A percentile compares a stretch with the other conserved stretches of the same genome.
phyloP scores from a whole-genome alignment of 2,888 invertebrate species.

The Chydorus sphaericus region DNA sequence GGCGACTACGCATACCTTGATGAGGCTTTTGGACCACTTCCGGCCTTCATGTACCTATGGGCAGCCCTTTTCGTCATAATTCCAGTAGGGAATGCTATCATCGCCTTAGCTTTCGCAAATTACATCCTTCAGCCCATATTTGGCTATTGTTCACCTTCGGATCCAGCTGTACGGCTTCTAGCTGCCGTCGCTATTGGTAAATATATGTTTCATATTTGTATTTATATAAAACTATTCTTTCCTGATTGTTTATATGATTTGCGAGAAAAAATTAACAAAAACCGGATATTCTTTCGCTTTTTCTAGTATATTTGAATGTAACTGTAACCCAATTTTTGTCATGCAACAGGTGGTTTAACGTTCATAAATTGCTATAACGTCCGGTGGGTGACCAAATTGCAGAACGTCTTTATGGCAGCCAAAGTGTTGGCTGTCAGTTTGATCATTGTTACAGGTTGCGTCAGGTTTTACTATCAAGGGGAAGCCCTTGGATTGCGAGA shows the following conservation, averaged over 20 bases:
- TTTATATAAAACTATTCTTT: background rate
- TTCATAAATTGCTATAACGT: constrained; percentile 32
- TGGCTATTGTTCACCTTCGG: constrained; percentile 26
- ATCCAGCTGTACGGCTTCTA: background rate
- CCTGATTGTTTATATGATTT: background rate
- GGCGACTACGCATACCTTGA: constrained; percentile 39
- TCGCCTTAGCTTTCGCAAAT: constrained; percentile 34
- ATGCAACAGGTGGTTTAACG: constrained; percentile 28
- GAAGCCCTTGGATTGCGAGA: constrained; percentile 22
- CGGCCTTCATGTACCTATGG: constrained; percentile 38
- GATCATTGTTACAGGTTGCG: constrained; percentile 29
- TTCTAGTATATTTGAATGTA: no score
- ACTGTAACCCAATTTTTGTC: no score
- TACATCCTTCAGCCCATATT: constrained; percentile 33
- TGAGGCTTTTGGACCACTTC: constrained; percentile 34
- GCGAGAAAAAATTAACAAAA: no score
- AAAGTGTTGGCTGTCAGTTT: constrained; percentile 30
- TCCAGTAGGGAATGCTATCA: constrained; percentile 44
- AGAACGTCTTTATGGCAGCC: constrained; percentile 31
- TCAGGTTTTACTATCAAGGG: constrained; percentile 28
- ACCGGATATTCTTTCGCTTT: no score
- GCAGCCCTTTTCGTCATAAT: constrained; percentile 34
- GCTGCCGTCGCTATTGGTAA: background rate
- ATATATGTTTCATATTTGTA: background rate
- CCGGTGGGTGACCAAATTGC: constrained; percentile 30